Evolutionary conservation across 1,140 invertebrate species (phyloP).

Genomic region (Drosophila bipectinata): DNA sequence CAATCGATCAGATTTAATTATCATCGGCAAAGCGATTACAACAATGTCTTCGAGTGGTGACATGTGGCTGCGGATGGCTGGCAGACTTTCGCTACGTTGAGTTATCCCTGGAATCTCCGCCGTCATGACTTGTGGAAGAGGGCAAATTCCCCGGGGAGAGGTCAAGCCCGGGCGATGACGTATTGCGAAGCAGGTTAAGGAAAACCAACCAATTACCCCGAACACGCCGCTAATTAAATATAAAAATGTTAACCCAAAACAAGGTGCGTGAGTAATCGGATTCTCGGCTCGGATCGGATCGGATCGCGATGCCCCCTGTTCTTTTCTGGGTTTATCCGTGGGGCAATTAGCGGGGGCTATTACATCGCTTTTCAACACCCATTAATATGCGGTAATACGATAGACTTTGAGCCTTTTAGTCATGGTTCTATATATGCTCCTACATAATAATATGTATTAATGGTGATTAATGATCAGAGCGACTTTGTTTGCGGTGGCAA

Average conservation of each 20-base stretch:
- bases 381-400: constrained; percentile 22
- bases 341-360: constrained; percentile 34
- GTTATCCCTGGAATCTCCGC: constrained; percentile 35
- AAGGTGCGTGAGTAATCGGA: constrained; percentile 34
- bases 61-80: constrained; percentile 10
- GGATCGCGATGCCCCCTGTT: constrained; percentile 35
- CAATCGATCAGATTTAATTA: constrained; percentile 72
- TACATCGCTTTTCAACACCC: constrained; percentile 44
- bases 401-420: constrained; percentile 35
- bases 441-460: background rate
- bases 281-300: background rate
- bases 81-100: constrained; percentile 6
- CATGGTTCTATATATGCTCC: constrained; percentile 17
- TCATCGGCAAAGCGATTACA: constrained; percentile 23
- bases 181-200: constrained; percentile 43
- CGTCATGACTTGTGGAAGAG: constrained; percentile 4
- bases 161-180: constrained; percentile 35
- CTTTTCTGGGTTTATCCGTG: constrained; percentile 26
- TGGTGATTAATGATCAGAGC: constrained; percentile 48
- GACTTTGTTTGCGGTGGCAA: constrained; percentile 22
- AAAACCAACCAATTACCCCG: constrained; percentile 46
- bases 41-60: constrained; percentile 35
- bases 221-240: constrained; percentile 46
- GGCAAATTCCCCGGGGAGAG: constrained; percentile 36
- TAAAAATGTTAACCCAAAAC: constrained; percentile 43